phyloP scores from a whole-genome alignment of 2,113 vertebrate species.

The Cynoglossus semilaevis region DNA sequence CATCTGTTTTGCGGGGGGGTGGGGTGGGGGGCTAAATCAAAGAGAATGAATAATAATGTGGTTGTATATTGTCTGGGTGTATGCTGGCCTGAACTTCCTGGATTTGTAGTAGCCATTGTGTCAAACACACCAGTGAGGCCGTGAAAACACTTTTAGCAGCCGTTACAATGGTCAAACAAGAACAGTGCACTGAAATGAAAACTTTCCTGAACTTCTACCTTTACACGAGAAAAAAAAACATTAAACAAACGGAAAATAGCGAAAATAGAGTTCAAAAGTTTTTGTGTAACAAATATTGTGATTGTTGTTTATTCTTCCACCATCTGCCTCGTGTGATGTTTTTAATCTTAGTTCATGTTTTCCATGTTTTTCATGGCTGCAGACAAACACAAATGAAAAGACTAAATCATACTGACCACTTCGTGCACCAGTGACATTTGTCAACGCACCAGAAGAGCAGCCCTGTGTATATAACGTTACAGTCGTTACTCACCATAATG shows the following conservation, averaged over 20 bases:
- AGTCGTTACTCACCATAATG: conserved; percentile 36
- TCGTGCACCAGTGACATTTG: conserved; percentile 32
- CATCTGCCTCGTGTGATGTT: no score
- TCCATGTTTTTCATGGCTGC: no score
- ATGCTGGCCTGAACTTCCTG: conserved; percentile 48
- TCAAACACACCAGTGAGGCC: conserved; percentile 24
- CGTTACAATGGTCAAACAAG: background rate
- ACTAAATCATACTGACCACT: conserved; percentile 12
- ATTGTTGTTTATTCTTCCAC: no score
- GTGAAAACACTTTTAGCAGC: conserved; percentile 17
- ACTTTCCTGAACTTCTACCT: no score
- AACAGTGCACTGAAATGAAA: conserved; percentile 18
- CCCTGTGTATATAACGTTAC: conserved; percentile 45
- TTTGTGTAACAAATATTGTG: no score
- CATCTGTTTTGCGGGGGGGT: conserved; percentile 59
- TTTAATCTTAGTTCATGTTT: no score
- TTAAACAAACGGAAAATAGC: no score
- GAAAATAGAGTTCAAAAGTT: no score
- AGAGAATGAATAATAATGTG: conserved; percentile 49
- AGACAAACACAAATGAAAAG: conserved; percentile 3
- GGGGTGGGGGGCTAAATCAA: no score
- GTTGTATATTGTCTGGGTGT: conserved; percentile 55
- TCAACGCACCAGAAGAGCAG: conserved; percentile 37
- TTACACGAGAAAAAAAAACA: no score
- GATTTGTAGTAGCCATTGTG: conserved; percentile 49